Conservation (phyloP, 2,797 vertebrate genomes). For the Hyperoplus lanceolatus region DNA sequence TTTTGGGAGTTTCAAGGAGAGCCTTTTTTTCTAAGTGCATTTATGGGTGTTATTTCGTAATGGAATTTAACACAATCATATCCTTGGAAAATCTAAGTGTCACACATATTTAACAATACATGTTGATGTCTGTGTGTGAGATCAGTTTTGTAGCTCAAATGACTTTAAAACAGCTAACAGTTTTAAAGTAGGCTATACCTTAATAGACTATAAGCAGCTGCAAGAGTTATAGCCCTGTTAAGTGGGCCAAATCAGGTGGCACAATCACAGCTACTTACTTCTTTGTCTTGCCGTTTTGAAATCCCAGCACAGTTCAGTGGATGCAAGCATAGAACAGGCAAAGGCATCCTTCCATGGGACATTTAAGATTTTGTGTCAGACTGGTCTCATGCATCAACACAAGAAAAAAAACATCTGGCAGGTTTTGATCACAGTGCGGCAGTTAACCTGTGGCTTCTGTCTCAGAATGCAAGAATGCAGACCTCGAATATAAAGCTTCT, state of each 20-base stretch:
- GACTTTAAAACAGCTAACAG: background rate
- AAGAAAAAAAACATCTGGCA: background rate
- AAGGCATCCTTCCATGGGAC: background rate
- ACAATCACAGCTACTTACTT: background rate
- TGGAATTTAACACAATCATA: no score
- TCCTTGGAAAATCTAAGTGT: no score
- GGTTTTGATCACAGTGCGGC: conserved; percentile 17
- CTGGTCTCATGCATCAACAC: background rate
- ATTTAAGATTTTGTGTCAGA: conserved; percentile 29
- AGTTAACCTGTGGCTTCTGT: conserved; percentile 18
- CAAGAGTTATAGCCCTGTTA: background rate
- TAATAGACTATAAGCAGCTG: conserved; percentile 1
- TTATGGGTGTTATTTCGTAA: no score
- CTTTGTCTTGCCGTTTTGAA: background rate
- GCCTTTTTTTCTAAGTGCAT: no score
- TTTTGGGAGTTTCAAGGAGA: no score
- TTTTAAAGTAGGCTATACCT: background rate
- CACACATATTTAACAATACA: no score
- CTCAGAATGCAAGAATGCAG: conserved; percentile 11
- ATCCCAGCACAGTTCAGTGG: background rate
- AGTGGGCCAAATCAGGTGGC: background rate
- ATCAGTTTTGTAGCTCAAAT: background rate
- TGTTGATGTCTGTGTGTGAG: background rate
- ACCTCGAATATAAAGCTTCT: conserved; percentile 6
- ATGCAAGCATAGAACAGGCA: background rate